Conservation (phyloP, 1,140 invertebrate species). For the Micrasema minimum region DNA sequence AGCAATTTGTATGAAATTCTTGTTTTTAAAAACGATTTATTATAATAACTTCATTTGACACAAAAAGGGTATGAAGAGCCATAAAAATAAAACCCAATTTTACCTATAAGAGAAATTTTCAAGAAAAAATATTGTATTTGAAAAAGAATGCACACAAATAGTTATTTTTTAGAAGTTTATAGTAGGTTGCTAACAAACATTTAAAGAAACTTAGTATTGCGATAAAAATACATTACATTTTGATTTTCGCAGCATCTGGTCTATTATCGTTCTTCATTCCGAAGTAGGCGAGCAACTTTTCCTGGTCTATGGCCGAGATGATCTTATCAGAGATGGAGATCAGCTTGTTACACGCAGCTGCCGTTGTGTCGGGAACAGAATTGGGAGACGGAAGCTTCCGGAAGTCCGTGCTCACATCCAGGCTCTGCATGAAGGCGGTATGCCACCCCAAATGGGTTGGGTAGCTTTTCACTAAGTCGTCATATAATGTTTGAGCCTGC, state of each 20-base stretch:
- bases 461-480: constrained; percentile 76
- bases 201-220: no score
- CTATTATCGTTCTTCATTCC: constrained; percentile 84
- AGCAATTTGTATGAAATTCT: no score
- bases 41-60: no score
- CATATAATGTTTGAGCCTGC: constrained; percentile 77
- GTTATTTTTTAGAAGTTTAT: no score
- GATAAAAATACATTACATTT: constrained; percentile 68
- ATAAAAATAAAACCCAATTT: no score
- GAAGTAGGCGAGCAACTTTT: constrained; percentile 78
- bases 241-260: constrained; percentile 81
- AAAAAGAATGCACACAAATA: no score
- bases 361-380: constrained; percentile 63
- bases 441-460: constrained; percentile 78
- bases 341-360: constrained; percentile 67
- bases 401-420: constrained; percentile 71
- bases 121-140: no score
- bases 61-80: no score
- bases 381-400: constrained; percentile 65
- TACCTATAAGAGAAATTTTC: no score
- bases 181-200: no score
- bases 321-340: constrained; percentile 74
- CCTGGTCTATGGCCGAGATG: constrained; percentile 78
- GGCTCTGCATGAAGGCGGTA: constrained; percentile 78
- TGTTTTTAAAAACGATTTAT: no score